Evolutionary conservation across 2,888 invertebrate genomes (phyloP), one percentile per base, ranked within the genome.

Genomic region (Drosophila neonasuta): DNA sequence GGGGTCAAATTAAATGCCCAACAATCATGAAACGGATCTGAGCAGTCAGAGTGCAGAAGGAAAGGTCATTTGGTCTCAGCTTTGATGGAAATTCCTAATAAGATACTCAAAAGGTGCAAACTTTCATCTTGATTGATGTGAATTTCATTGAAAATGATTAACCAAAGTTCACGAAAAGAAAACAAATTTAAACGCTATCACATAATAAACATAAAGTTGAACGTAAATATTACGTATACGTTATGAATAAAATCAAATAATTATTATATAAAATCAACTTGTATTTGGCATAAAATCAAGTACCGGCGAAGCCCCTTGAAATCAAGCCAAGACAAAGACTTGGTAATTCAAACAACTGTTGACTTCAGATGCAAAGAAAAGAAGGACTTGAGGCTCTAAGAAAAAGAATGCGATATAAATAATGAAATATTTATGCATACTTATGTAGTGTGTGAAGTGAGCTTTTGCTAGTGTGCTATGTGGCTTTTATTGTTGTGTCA

Each of bases 391-490:
- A 65, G 61, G 65, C 68, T 59, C 64, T 66, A 57, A 8, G 13
- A 30, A 10, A 52, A 74, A 79, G 81, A 80, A 82, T 76, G 81
- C 86, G 74, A 83, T 79, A 79, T 64, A 86, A 71, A 78, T 83
- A 84, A 84, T 86, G 62, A 81, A 84, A 84, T 86, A 84, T 86
- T 78, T 76, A 86, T 78, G 65, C 71, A 67, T 42, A 10, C 39
- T 41, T 57, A 42, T 50, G 51, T 36, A 20, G 34, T 29, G 44
- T 62, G 52, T 41, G 52, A 49, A 44, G 51, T 58, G 62, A 64
- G 42, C 72, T 17, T 44, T 57, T 59, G 36, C 7, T 56, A 50
- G 51, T 48, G 66, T 52, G 24, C 48, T 55, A 59, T 67, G 64
- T 46, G 13, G 45, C 48, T 63, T 51, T 80, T 73, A 75, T 86